A percentile compares a stretch with the other conserved stretches of the same genome.
These are phyloP conservation scores for Megastigmus dorsalis DNA, from an alignment of 2,888 invertebrate genomes.

Conservation along the genomic window DNA sequence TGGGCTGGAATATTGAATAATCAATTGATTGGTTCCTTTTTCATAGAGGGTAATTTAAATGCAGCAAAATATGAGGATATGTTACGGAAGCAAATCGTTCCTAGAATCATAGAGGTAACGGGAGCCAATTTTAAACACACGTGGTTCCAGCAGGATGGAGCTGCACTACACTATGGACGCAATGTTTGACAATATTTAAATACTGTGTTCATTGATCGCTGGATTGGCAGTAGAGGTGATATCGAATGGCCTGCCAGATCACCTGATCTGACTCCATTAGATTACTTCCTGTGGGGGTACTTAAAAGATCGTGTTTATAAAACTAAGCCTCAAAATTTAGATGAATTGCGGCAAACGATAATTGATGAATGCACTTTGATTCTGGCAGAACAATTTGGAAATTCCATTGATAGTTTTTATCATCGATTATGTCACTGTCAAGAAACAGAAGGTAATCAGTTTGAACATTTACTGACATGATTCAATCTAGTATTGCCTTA, in stretches of 20 bases:
- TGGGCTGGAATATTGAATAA: slow-evolving; percentile 10
- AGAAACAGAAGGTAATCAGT: background rate
- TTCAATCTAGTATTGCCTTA: too few species aligned
- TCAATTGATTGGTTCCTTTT: background rate
- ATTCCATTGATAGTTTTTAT: background rate
- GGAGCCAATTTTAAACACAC: background rate
- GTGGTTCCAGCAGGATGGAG: slow-evolving; percentile 33
- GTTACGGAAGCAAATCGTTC: slow-evolving; percentile 10
- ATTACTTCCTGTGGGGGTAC: background rate
- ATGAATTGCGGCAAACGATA: background rate
- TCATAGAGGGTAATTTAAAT: slow-evolving; percentile 8
- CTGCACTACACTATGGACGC: slow-evolving; percentile 17
- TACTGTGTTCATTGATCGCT: background rate
- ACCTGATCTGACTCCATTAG: background rate
- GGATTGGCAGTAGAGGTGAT: background rate
- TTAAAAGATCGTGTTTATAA: background rate
- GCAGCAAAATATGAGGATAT: slow-evolving; percentile 20
- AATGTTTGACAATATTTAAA: slow-evolving; percentile 16
- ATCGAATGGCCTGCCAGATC: background rate
- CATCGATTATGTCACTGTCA: background rate
- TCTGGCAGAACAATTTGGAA: background rate
- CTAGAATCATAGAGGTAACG: background rate
- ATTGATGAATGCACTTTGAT: background rate
- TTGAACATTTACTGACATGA: too few species aligned
- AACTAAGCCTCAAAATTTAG: background rate